Evolutionary conservation across 1,140 invertebrate species (phyloP), one percentile per base, ranked within the genome.

Genomic region (Cepaea nemoralis): DNA sequence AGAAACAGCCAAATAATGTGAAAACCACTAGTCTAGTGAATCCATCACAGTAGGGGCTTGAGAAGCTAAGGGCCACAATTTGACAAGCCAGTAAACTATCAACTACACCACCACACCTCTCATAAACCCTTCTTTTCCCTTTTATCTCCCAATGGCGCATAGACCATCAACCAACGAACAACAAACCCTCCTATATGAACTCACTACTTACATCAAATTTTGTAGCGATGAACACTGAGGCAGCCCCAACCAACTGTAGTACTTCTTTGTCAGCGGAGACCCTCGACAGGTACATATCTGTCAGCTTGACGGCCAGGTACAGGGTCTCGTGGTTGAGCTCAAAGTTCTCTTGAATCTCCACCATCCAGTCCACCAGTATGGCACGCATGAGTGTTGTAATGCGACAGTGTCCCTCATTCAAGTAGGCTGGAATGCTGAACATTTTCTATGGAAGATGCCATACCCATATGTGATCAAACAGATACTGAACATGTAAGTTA

Each of bases 261-360:
- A 87, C 94, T 39, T 91, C 90, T 50, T 87, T 85, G 92, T 40
- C 93, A 89, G 88, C 94, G 22, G 84, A 74, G 6, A 83, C 81
- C 90, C 90, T 94, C 59, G 94, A 94, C 63, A 99, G 92, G 91
- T 96, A 99, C 66, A 96, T 92, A 91, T 99, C 98, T 2, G 98
- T 95, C 80, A 99, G 92, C 92, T 99, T 99, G 27, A 99, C 97
- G 74, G 96, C 97, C 87, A 99, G 93, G 91, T 99, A 99, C 0
- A 99, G 91, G 0, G 98, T 99, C 92, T 99, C 98, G 87, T 99
- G 98, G 92, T 99, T 99, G 0, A 99, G 92, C 90, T 99, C 98
- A 91, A 99, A 99, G 55, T 95, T 98, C 92, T 99, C 98, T 87
- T 94, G 89, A 19, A 99, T 95, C 91, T 99, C 97, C 27, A 99